Conservation (phyloP, 2,888 invertebrate genomes). For the Globia sparganii region DNA sequence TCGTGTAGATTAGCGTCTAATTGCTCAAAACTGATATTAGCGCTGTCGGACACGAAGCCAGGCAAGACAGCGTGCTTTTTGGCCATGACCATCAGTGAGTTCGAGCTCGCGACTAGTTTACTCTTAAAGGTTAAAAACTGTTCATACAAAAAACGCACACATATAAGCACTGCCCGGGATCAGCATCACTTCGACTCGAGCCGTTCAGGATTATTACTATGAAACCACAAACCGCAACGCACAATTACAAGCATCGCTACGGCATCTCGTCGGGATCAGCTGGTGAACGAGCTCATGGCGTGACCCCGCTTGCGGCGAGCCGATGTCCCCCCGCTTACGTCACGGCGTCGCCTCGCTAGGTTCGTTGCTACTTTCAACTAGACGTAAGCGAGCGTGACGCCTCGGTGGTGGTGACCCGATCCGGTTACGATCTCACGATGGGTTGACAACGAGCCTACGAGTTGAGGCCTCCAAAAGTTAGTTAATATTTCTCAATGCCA, state of each 20-base stretch:
- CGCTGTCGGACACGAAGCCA: too few species aligned
- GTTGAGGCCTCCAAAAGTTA: too few species aligned
- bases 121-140: not conserved
- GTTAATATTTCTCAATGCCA: too few species aligned
- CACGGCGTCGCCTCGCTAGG: not conserved
- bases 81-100: too few species aligned
- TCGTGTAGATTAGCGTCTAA: too few species aligned
- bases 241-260: not conserved
- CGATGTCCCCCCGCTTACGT: not conserved
- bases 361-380: not conserved
- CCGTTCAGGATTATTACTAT: not conserved
- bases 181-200: not conserved
- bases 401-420: too few species aligned
- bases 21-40: too few species aligned
- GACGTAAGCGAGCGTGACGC: not conserved
- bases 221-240: not conserved
- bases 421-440: not conserved
- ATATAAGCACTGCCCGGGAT: not conserved
- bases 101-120: too few species aligned
- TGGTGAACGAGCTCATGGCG: not conserved
- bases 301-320: not conserved
- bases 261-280: not conserved
- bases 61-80: too few species aligned
- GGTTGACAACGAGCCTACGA: too few species aligned
- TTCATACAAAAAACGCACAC: not conserved